These are phyloP conservation scores for Drosophila repletoides DNA, from an alignment of 1,140 invertebrate genomes.

Conservation along the genomic window DNA sequence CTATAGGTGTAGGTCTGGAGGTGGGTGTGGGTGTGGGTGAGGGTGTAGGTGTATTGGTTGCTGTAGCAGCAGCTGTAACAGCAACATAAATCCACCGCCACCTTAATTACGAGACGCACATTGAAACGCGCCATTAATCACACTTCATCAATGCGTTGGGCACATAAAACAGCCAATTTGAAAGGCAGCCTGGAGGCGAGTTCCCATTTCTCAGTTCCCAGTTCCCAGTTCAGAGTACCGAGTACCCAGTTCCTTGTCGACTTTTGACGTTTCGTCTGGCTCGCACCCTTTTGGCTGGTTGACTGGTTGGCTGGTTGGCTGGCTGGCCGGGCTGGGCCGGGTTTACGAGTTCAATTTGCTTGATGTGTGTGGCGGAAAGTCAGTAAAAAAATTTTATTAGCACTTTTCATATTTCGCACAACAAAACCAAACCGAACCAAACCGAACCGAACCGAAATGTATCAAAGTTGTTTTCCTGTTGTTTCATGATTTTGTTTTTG, in stretches of 20 bases:
- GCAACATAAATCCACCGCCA: slow-evolving; percentile 61
- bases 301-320: too few relatives aligned
- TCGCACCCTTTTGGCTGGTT: too few relatives aligned
- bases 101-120: slow-evolving; percentile 72
- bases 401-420: slow-evolving; percentile 63
- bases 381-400: slow-evolving; percentile 64
- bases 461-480: slow-evolving; percentile 34
- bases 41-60: slow-evolving; percentile 25
- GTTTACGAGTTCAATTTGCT: slow-evolving; percentile 61
- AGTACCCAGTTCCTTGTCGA: not conserved
- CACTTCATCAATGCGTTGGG: slow-evolving; percentile 70
- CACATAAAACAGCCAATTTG: slow-evolving; percentile 72
- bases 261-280: too few relatives aligned
- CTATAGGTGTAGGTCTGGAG: slow-evolving; percentile 33
- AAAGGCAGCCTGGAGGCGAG: not conserved
- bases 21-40: not conserved
- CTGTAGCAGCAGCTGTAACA: slow-evolving; percentile 43
- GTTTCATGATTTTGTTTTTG: slow-evolving; percentile 21
- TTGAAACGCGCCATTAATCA: slow-evolving; percentile 74
- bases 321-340: too few relatives aligned
- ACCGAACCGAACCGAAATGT: slow-evolving; percentile 6
- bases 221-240: too few relatives aligned
- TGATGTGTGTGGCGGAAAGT: slow-evolving; percentile 9
- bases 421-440: slow-evolving; percentile 5
- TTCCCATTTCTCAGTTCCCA: not conserved